Base-by-base conservation (phyloP, 2,888 invertebrate genomes). In the Stenodera caucasica region DNA sequence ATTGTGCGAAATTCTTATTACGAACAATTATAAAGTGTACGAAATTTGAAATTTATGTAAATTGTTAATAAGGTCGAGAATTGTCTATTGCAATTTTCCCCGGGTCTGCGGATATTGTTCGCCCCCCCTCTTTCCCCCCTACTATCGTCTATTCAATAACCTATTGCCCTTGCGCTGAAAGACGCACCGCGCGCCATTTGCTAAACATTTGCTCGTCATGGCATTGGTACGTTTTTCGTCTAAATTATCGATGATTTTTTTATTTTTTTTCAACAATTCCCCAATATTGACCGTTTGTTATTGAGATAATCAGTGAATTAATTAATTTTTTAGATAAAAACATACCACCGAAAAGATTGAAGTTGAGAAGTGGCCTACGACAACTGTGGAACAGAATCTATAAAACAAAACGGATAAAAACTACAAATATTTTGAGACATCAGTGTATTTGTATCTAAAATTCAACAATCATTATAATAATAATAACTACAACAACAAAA, bases 101-200 rank as follows among this genome's bases (percentile, higher is more conserved):
- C 72, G 74, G 72, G 68, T 68, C 73, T 75, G 74, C 75, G 69
- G 73, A 73, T 72, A 70, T 73, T 72, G 69, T 70, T 65, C 70
- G 67, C 67, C 67, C 69, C 72, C 73, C 67, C 70, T 59, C 67
- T 64, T 51, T 55, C 33, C 18, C 11, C 40, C 3, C 45, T 57
- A 60, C 66, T 60, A 61, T n/a, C 26, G 26, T 26, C 59, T 65
- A 67, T 67, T 70, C 72, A 73, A 72, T 73, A 74, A 73, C 72
- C 76, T 71, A 74, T 73, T 74, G 75, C 73, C 77, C 77, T 76
- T 77, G 77, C 76, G 75, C 75, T 71, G 68, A 77, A 60, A 63
- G 76, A 77, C 77, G 77, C 76, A 76, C 73, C 70, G 75, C 80
- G 81, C 81, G 82, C 82, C 82, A 82, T 82, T 81, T 81, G 80